These are phyloP conservation scores for Archivesica marissinica DNA, from an alignment of 1,140 invertebrate genomes.

Conservation along the genomic window DNA sequence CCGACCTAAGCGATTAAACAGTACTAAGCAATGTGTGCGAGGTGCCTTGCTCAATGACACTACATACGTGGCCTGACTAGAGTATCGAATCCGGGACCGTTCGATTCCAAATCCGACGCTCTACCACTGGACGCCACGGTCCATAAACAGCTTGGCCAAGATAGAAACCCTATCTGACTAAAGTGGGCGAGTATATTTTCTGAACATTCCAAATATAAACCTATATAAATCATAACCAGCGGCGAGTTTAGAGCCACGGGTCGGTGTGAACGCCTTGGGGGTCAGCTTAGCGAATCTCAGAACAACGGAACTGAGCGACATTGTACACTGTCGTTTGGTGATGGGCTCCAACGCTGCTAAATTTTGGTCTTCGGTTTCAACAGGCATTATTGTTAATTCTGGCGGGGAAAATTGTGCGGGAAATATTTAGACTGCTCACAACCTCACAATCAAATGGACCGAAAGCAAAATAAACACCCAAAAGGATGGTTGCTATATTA, in stretches of 20 bases:
- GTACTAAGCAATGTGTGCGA: too few relatives aligned
- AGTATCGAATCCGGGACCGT: too few relatives aligned
- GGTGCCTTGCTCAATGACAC: too few relatives aligned
- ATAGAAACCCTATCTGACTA: too few relatives aligned
- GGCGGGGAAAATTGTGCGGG: neutral
- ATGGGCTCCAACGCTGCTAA: constrained; percentile 49
- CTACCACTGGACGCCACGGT: too few relatives aligned
- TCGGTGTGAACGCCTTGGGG: constrained; percentile 91
- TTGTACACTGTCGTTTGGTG: constrained; percentile 60
- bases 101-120: too few relatives aligned
- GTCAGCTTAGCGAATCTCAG: constrained; percentile 91
- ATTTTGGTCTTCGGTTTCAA: neutral
- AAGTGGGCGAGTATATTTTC: too few relatives aligned
- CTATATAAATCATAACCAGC: constrained; percentile 97
- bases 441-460: neutral
- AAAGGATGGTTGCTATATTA: too few relatives aligned
- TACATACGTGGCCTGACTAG: too few relatives aligned
- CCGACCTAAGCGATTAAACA: too few relatives aligned
- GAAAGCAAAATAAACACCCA: neutral
- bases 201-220: too few relatives aligned
- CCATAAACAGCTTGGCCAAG: too few relatives aligned
- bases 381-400: constrained; percentile 22
- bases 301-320: constrained; percentile 67
- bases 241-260: constrained; percentile 92
- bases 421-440: neutral